These are phyloP conservation scores for Anguilla rostrata DNA, from an alignment of 2,113 vertebrate genomes.

Conservation along the genomic window DNA sequence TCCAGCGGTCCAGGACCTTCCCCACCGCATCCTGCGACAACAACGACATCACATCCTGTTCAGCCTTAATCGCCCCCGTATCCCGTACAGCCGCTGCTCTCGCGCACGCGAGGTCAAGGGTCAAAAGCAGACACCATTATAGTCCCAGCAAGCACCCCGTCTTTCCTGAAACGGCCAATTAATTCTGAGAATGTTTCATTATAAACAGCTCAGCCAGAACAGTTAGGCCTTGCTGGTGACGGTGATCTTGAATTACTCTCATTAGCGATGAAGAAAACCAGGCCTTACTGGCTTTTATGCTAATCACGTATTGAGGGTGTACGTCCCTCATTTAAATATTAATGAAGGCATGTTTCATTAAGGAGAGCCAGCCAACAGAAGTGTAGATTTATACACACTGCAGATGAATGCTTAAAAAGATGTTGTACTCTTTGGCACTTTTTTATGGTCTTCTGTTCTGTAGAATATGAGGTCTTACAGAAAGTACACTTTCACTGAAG, in stretches of 20 bases:
- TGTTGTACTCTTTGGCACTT: not conserved
- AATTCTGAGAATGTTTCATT: too few relatives aligned
- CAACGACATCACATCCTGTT: too few relatives aligned
- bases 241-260: slow-evolving; percentile 1
- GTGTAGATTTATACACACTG: not conserved
- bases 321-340: slow-evolving; percentile 9
- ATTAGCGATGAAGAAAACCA: not conserved
- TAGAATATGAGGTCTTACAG: too few relatives aligned
- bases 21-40: slow-evolving; percentile 79
- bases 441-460: not conserved
- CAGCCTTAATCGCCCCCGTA: too few relatives aligned
- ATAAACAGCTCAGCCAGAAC: too few relatives aligned
- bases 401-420: not conserved
- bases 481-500: too few relatives aligned
- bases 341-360: not conserved
- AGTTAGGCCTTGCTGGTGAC: not conserved
- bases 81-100: too few relatives aligned
- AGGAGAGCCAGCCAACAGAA: not conserved
- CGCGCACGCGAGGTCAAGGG: too few relatives aligned
- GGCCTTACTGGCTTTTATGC: not conserved
- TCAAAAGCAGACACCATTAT: too few relatives aligned
- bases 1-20: slow-evolving; percentile 88
- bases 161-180: too few relatives aligned
- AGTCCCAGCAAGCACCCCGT: too few relatives aligned
- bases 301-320: slow-evolving; percentile 8